Percentiles rank a stretch among this genome's conserved stretches.
phyloP scores from a whole-genome alignment of 2,113 vertebrate genomes.

The Paraplagusia blochii region DNA sequence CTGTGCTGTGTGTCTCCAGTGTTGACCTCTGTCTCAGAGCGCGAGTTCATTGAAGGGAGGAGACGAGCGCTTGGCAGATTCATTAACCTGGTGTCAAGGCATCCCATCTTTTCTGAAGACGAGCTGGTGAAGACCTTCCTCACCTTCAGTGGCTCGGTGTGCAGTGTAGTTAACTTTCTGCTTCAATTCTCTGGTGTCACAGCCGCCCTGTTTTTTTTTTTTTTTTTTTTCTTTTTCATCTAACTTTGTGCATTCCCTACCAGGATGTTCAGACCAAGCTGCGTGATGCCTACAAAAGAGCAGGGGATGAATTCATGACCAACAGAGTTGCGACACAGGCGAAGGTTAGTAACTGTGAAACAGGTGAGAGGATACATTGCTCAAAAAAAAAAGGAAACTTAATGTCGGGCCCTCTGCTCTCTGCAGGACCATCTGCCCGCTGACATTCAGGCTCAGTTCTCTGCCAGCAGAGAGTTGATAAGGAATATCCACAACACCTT shows the following conservation, averaged over 20 bases:
- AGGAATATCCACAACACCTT: constrained; percentile 92
- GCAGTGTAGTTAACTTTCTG: constrained; percentile 50
- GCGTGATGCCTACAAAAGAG: constrained; percentile 84
- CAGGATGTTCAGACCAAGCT: constrained; percentile 94
- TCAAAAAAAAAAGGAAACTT: not conserved
- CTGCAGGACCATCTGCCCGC: constrained; percentile 89
- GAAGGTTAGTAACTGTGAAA: constrained; percentile 76
- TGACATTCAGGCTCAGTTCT: constrained; percentile 91
- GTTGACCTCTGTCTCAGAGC: constrained; percentile 79
- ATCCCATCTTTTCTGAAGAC: constrained; percentile 91
- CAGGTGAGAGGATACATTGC: too few species aligned
- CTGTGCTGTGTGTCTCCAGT: constrained; percentile 39
- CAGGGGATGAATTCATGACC: constrained; percentile 92
- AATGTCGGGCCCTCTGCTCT: constrained; percentile 8
- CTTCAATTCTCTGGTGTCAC: not conserved
- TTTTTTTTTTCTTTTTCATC: too few species aligned
- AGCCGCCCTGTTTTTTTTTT: too few species aligned
- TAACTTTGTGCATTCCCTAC: constrained; percentile 10
- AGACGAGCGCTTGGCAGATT: constrained; percentile 88
- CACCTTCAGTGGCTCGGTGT: constrained; percentile 88
- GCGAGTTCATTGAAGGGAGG: constrained; percentile 92
- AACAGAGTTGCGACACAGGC: constrained; percentile 84
- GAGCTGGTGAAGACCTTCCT: constrained; percentile 89
- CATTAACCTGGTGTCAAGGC: constrained; percentile 90
- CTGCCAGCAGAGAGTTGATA: constrained; percentile 89